A percentile compares a stretch with the other conserved stretches of the same genome.
Conservation (phyloP, 2,888 invertebrate genomes). For the Ceriagrion tenellum region DNA sequence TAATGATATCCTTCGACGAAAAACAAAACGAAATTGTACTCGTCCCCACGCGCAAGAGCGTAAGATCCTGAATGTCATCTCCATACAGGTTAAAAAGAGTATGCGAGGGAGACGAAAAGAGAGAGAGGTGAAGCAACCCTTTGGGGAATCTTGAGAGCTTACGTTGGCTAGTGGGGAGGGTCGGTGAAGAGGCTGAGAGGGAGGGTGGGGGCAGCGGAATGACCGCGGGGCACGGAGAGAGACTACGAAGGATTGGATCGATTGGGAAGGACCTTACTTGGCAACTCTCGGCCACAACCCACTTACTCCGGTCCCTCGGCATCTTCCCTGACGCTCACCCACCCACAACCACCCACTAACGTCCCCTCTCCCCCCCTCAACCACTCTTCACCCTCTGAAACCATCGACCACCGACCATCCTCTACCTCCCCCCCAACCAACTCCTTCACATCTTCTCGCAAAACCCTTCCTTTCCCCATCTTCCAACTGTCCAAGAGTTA, state of each 20-base stretch:
- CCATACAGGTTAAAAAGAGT: background rate
- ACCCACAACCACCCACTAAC: background rate
- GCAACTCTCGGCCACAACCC: conserved; percentile 56
- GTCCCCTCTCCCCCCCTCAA: background rate
- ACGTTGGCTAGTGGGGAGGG: background rate
- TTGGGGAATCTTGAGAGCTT: background rate
- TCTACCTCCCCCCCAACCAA: no score
- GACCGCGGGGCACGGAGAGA: conserved; percentile 44
- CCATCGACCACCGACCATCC: background rate
- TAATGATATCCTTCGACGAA: background rate
- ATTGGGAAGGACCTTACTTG: conserved; percentile 60
- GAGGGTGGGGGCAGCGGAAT: conserved; percentile 10
- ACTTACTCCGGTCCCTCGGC: conserved; percentile 10
- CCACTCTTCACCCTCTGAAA: background rate
- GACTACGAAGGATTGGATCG: conserved; percentile 14
- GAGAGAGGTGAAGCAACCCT: background rate
- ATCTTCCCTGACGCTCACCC: background rate
- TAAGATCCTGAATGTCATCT: no score
- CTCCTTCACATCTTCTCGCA: conserved; percentile 6
- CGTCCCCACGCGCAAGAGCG: background rate
- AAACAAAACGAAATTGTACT: background rate
- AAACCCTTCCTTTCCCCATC: conserved; percentile 55
- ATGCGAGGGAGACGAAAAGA: background rate
- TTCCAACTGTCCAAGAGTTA: conserved; percentile 49
- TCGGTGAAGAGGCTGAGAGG: background rate